These are phyloP conservation scores for Platyrinchus mystaceus DNA, from an alignment of 2,797 vertebrate species.

Conservation along the genomic window DNA sequence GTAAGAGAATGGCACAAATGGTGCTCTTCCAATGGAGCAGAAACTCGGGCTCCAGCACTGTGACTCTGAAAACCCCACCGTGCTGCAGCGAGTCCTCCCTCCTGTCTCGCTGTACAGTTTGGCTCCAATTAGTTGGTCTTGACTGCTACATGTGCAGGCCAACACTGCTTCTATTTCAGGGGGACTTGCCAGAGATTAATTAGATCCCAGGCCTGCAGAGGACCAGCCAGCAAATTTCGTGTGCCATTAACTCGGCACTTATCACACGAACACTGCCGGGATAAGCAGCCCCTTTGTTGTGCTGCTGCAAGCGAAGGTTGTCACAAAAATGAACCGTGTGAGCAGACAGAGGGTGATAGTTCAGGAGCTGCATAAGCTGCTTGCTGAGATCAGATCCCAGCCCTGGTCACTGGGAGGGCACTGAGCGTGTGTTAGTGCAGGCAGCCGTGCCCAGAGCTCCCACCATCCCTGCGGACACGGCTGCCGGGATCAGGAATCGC, in stretches of 20 bases:
- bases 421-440: accelerated
- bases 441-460: neutral
- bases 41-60: neutral
- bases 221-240: neutral
- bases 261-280: neutral
- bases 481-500: neutral
- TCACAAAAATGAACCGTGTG: neutral
- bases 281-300: neutral
- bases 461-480: neutral
- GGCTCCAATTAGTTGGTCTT: neutral
- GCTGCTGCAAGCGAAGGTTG: neutral
- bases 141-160: neutral
- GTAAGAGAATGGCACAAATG: neutral
- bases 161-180: constrained; percentile 7
- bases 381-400: neutral
- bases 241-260: constrained; percentile 37
- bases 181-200: constrained; percentile 57
- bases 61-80: neutral
- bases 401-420: neutral
- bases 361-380: neutral
- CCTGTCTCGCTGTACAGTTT: neutral
- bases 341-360: neutral
- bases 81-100: neutral
- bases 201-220: constrained; percentile 26
- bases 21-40: neutral